Percentiles rank a stretch among this genome's conserved stretches.
Evolutionary conservation across 2,888 invertebrate species (phyloP).

Genomic region (Podabrus alpinus): DNA sequence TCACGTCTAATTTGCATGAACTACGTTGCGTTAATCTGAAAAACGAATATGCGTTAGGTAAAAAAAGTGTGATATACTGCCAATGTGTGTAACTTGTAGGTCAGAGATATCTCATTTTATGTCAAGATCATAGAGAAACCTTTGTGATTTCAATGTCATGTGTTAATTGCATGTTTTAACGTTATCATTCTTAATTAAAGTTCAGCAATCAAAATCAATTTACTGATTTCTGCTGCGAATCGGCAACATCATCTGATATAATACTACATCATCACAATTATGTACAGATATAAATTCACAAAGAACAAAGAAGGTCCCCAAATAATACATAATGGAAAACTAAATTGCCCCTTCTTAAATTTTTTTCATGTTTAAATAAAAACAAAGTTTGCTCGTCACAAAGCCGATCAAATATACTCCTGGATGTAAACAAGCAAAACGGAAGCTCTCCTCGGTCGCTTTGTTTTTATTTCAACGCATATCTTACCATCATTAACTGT

Average conservation of each 20-base stretch:
- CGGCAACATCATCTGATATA: neutral
- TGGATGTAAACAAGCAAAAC: neutral
- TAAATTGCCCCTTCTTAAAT: no score
- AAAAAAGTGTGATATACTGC: neutral
- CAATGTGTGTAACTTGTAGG: slow-evolving; percentile 5
- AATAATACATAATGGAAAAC: neutral
- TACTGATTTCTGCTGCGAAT: neutral
- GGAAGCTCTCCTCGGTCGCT: neutral
- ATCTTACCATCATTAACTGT: neutral
- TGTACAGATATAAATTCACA: neutral
- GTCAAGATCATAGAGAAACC: slow-evolving; percentile 18
- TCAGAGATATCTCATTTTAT: slow-evolving; percentile 14
- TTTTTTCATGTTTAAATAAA: neutral
- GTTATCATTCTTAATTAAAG: neutral
- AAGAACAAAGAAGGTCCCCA: neutral
- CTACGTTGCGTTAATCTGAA: slow-evolving; percentile 7
- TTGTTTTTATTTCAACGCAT: neutral
- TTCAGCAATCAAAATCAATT: neutral
- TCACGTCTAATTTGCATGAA: neutral
- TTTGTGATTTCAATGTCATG: slow-evolving; percentile 8
- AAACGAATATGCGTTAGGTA: neutral
- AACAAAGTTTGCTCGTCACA: neutral
- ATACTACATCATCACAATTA: neutral
- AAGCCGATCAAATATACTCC: neutral
- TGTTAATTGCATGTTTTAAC: slow-evolving; percentile 4